Percentiles rank a stretch among this genome's conserved stretches.
phyloP scores from a whole-genome alignment of 2,888 invertebrate species.

The Pyrrhopygopsis socrates region DNA sequence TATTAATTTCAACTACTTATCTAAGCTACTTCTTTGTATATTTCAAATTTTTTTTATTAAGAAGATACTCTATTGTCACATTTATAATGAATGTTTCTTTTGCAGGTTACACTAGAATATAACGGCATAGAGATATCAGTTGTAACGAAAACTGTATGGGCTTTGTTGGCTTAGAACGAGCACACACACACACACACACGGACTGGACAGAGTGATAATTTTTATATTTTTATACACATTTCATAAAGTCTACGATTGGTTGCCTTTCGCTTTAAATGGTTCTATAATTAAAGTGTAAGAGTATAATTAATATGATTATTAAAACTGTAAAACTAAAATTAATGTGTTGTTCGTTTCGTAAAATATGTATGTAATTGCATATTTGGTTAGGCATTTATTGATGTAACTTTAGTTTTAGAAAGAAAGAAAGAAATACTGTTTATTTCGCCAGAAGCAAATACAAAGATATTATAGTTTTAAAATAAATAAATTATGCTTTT shows the following conservation, averaged over 20 bases:
- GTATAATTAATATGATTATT: neutral
- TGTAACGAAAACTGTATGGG: slow-evolving; percentile 92
- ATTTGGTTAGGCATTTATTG: neutral
- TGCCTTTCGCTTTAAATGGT: slow-evolving; percentile 29
- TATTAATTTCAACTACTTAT: too few species aligned
- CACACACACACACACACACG: slow-evolving; percentile 16
- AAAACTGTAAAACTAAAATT: too few species aligned
- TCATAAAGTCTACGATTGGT: slow-evolving; percentile 31
- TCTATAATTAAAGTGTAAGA: slow-evolving; percentile 16
- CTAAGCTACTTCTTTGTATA: too few species aligned
- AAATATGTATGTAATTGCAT: neutral
- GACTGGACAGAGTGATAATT: slow-evolving; percentile 86
- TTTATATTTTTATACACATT: slow-evolving; percentile 88
- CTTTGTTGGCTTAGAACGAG: slow-evolving; percentile 90
- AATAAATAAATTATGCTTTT: too few species aligned
- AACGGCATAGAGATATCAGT: slow-evolving; percentile 92
- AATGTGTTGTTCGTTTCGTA: too few species aligned
- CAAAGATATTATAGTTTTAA: too few species aligned
- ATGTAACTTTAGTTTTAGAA: neutral
- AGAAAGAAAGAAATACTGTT: too few species aligned
- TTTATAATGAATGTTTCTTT: slow-evolving; percentile 85
- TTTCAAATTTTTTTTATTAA: neutral
- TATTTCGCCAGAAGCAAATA: too few species aligned
- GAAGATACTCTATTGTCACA: neutral
- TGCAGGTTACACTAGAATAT: slow-evolving; percentile 94